Base-by-base conservation (phyloP, 2,797 vertebrate species). In the Cynodonichthys magdalenae region DNA sequence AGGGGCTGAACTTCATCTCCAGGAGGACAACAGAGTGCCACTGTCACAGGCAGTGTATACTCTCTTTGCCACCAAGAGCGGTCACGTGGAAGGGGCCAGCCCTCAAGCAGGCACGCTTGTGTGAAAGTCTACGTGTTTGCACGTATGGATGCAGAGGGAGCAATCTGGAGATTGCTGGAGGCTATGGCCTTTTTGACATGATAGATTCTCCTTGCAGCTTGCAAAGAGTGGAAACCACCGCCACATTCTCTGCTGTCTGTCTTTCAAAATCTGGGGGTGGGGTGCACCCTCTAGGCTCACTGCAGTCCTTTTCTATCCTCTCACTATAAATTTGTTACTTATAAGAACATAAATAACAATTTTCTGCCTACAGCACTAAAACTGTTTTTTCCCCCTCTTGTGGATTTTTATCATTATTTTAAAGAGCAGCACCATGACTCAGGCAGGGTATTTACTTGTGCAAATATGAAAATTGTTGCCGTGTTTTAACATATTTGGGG, bases 121-220 rank as follows among this genome's bases (percentile, higher is more conserved):
- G 75, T 42, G 72, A 59, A 34, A 34, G 68, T 68, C 45, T 74
- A 12, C 62, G 69, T 59, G 53, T 57, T 66, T 64, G 66, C 53
- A 65, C 11, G 63, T 46, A 47, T 39, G 77, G 85, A 69, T 77
- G 73, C 80, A 78, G 63, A 71, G 69, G 66, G 78, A 82, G 84
- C 85, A 86, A 86, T 90, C 82, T 90, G 84, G 82, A 85, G 84
- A 68, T 70, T 79, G 89, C 90, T 87, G 83, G 78, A 85, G 88
- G 89, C 86, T 82, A 81, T 67, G 83, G 86, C 85, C 86, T 77
- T 79, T 85, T 82, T 75, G 79, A 86, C 75, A 61, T 88, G 88
- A 90, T 81, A 86, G 82, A 89, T 87, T 88, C 87, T 74, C 74
- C 78, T 81, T 87, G 81, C 87, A 86, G 87, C 53, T 77, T 66